These are phyloP conservation scores for Hiodon tergisus DNA, from an alignment of 2,113 vertebrate species.

Conservation along the genomic window DNA sequence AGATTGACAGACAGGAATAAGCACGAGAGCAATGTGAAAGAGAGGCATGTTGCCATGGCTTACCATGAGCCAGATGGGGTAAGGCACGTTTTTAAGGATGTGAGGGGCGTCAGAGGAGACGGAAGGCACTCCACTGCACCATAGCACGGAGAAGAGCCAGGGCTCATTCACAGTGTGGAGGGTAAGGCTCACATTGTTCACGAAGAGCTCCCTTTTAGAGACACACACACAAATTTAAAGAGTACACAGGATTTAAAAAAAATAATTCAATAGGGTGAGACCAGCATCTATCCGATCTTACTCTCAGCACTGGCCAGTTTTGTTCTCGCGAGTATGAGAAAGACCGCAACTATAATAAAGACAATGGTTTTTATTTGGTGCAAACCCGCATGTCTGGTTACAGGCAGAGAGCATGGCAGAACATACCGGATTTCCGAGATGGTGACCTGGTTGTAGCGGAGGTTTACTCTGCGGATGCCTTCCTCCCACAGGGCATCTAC, in stretches of 20 bases:
- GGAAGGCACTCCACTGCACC: constrained; percentile 79
- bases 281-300: no score
- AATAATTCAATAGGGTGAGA: not conserved
- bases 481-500: constrained; percentile 51
- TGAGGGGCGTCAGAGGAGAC: constrained; percentile 84
- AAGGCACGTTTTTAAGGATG: constrained; percentile 77
- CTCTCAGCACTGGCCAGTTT: not conserved
- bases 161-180: constrained; percentile 85
- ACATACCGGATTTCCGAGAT: constrained; percentile 73
- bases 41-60: constrained; percentile 57
- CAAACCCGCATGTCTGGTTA: no score
- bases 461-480: constrained; percentile 73
- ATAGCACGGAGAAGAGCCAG: constrained; percentile 91
- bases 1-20: not conserved
- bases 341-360: not conserved
- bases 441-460: constrained; percentile 82
- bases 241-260: not conserved
- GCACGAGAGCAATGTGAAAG: constrained; percentile 8
- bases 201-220: constrained; percentile 65
- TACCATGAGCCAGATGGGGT: constrained; percentile 90
- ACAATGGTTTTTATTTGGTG: not conserved
- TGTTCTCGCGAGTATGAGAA: not conserved
- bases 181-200: constrained; percentile 76
- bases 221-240: not conserved
- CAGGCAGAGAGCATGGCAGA: not conserved